Evolutionary conservation across 2,113 vertebrate genomes (phyloP).

Genomic region (Caranx melampygus): DNA sequence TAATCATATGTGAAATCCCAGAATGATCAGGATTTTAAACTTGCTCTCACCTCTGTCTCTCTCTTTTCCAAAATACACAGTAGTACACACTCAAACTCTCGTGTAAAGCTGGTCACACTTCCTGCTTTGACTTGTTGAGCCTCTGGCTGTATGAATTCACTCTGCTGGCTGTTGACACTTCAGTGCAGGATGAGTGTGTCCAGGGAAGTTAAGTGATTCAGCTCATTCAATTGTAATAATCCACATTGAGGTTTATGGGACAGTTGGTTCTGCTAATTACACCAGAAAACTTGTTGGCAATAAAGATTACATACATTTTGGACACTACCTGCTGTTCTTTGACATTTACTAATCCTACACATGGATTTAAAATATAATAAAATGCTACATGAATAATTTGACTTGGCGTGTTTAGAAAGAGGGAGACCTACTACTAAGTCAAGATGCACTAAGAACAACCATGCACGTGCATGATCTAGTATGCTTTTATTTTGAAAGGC

Average conservation of each 20-base stretch:
- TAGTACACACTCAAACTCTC: neutral
- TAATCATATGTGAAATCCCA: neutral
- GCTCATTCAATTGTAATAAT: neutral
- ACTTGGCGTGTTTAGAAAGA: no score
- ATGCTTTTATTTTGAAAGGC: conserved; percentile 48
- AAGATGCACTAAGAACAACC: neutral
- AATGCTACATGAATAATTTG: no score
- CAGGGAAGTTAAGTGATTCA: neutral
- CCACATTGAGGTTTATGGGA: neutral
- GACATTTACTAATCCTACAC: neutral
- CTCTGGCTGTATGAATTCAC: neutral
- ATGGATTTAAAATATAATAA: no score
- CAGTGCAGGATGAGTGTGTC: neutral
- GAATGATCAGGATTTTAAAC: neutral
- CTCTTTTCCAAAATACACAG: no score
- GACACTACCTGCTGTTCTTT: neutral
- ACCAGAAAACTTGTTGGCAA: neutral
- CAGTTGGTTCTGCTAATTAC: neutral
- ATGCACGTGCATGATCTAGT: neutral
- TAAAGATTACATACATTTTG: neutral
- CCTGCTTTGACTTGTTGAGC: neutral
- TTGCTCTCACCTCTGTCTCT: neutral
- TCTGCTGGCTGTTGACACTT: neutral
- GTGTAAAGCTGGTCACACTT: neutral
- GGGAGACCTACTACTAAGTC: no score